Evolutionary conservation across 1,140 invertebrate genomes (phyloP), one percentile per base, ranked within the genome.

Genomic region (Procambarus virginalis): DNA sequence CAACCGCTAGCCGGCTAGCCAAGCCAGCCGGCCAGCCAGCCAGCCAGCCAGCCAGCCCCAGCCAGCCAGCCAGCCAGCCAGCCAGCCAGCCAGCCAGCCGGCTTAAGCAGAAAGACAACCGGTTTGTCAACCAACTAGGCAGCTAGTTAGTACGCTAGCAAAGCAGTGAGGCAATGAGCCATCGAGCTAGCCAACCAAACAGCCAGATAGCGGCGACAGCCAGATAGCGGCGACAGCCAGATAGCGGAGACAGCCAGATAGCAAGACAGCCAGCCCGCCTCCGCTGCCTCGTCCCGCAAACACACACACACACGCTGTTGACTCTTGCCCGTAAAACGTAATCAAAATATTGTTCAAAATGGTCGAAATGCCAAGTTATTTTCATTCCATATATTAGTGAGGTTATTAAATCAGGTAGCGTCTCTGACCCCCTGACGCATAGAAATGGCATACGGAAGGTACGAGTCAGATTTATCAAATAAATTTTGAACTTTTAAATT

Each of bases 311-410:
- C 68, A 34, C 68, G 8, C n/a, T 73, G 68, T 73, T 73, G 68
- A 73, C n/a, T 73, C 68, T 73, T 5, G 34, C n/a, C n/a, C n/a
- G 68, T 8, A 73, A 73, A 73, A 73, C 34, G 1, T 73, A 73
- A 73, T 73, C 68, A 73, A 34, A 73, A 73, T 73, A 73, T 73
- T 73, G 68, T 73, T 10, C 68, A 73, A 73, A 73, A 73, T 73
- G 68, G n/a, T 73, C 68, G 68, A 73, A 10, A 73, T 10, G 22
- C 10, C 68, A 34, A 34, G 68, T 8, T 73, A 73, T 73, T 73
- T 73, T 73, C 68, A 6, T 73, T 34, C 68, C 68, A 34, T 73
- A 73, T 73, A 34, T 73, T 34, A 34, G 68, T 34, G n/a, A 8
- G 22, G 68, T 73, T 73, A 73, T 73, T 73, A 73, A 73, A 9